Evolutionary conservation across 1,140 invertebrate species (phyloP), one percentile per base, ranked within the genome.

Genomic region (Lethrus apterus): DNA sequence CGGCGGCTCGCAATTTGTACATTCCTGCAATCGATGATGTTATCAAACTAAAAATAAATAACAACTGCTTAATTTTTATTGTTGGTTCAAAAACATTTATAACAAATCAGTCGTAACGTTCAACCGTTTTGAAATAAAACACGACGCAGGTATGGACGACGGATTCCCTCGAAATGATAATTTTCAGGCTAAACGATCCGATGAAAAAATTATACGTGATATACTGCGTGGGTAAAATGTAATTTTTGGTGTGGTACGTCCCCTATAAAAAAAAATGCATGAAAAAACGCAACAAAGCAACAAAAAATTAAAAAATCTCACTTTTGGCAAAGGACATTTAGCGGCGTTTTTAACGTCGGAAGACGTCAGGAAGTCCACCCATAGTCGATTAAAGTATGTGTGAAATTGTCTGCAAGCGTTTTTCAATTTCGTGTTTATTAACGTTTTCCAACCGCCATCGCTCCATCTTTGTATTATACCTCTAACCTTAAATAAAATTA

Each of bases 171-270:
- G 35, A 38, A 21, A 38, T 11, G 9, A 38, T 11, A 21, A 38
- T 21, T 11, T 38, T 38, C 19, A 38, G 20, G 24, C 24, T 38
- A 38, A 38, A 38, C n/a, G 35, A 14, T n/a, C 35, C 35, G 7
- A 38, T n/a, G 14, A 38, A 19, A 19, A 38, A 38, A 19, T 38
- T 38, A n/a, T 38, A 21, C 18, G 20, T 21, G 2, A 38, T 21
- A 18, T 21, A 38, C 20, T 38, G 14, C 35, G 24, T 38, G 13
- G 35, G 35, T 21, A 38, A 11, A 11, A 38, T 21, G 24, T 38
- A 38, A 21, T 38, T 38, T 21, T 11, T 38, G 19, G 24, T 38
- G 24, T 23, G 35, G 7, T 21, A 38, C 24, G 20, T 21, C 13
- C 35, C 35, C 35, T 38, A 38, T n/a, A 38, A 36, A 4, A 10